Evolutionary conservation across 2,113 vertebrate species (phyloP).

Genomic region (Myotis yumanensis): DNA sequence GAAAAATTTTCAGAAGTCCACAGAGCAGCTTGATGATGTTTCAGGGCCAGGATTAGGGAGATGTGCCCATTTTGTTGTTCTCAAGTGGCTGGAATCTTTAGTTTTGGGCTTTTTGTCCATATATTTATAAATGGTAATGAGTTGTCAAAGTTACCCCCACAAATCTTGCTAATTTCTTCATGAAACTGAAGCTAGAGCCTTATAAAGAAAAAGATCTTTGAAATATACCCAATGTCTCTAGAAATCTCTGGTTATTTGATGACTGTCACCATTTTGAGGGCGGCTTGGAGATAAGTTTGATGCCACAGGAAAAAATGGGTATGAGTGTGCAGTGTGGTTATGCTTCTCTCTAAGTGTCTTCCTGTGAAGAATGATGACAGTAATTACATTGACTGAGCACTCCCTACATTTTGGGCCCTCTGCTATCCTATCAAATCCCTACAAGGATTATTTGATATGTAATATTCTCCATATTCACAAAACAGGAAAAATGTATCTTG

Average conservation of each 20-base stretch:
- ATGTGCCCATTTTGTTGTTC: neutral
- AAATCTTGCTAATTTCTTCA: neutral
- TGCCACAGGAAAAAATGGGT: neutral
- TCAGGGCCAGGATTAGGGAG: neutral
- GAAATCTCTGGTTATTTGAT: neutral
- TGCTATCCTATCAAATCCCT: neutral
- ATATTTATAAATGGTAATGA: neutral
- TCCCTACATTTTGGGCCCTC: neutral
- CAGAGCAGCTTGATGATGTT: no score
- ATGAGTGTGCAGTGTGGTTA: accelerated
- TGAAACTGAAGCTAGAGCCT: neutral
- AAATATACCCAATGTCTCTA: neutral
- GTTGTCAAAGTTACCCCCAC: neutral
- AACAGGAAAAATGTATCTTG: neutral
- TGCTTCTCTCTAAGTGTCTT: accelerated
- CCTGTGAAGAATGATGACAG: neutral
- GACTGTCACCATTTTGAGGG: neutral
- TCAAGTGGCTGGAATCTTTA: accelerated
- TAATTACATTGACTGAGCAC: accelerated
- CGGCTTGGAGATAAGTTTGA: no score
- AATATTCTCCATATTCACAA: neutral
- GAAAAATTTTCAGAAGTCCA: neutral
- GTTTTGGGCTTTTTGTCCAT: neutral
- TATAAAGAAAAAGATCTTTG: neutral
- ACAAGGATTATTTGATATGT: neutral